Evolutionary conservation across 2,113 vertebrate species (phyloP), one percentile per base, ranked within the genome.

Genomic region (Dromas ardeola): DNA sequence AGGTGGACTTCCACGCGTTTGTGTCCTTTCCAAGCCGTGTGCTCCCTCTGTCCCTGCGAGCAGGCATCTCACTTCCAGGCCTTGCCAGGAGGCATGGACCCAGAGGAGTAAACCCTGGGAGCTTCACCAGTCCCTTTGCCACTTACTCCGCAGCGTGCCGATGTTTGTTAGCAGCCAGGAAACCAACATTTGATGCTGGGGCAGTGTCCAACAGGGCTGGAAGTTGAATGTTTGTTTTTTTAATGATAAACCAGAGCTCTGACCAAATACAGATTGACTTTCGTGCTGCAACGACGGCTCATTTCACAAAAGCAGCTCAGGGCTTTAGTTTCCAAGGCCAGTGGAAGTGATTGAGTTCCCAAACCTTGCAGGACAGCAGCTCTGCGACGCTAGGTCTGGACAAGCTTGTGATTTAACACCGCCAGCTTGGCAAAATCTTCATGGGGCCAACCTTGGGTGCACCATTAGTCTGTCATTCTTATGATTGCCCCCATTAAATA

Each of bases 211-310:
- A 93, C 80, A 76, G 86, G 83, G 62, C 91, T 96, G 95, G 92
- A 95, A 96, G 82, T 56, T 38, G 52, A 76, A 5, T 85, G 77
- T 94, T 97, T 96, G 79, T 72, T 96, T 92, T 95, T 77, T 66
- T 63, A 95, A 86, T 62, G 89, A 97, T 94, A 91, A 97, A 93
- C 38, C 22, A 9, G 56, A 43, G 53, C 86, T 91, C 95, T 96
- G 95, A 94, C 65, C 91, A 94, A 93, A 94, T 49, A 92, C 88
- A 95, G 95, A 93, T 92, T 95, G 95, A 67, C 58, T 97, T 90
- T 49, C 1, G 22, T 82, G 88, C 79, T 77, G 59, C 62, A 80
- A 11, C 38, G 42, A 34, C 11, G 13, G 67, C 61, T 94, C 0
- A 0, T 66, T 93, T 95, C 73, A 78, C 61, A 67, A 81, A 90